phyloP scores from a whole-genome alignment of 2,888 invertebrate species.

The Allolobophora icterica region DNA sequence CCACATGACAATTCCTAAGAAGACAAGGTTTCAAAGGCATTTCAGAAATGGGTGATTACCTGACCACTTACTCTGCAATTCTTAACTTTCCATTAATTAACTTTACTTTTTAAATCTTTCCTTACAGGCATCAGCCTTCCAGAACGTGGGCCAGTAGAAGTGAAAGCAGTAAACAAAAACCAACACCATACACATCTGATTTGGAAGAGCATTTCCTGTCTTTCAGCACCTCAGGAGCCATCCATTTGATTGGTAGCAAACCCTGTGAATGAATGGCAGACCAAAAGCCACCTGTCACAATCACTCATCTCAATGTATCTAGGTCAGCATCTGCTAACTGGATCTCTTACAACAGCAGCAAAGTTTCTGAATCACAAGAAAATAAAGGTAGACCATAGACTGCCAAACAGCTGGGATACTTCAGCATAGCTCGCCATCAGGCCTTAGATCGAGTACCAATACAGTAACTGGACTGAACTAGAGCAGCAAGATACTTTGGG shows the following conservation, averaged over 20 bases:
- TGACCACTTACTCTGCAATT: too few relatives aligned
- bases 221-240: slow-evolving; percentile 2
- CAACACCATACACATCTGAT: not conserved
- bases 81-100: not conserved
- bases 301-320: not conserved
- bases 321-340: too few relatives aligned
- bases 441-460: too few relatives aligned
- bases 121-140: not conserved
- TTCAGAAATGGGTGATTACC: not conserved
- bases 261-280: not conserved
- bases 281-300: not conserved
- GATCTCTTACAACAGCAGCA: not conserved
- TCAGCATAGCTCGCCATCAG: not conserved
- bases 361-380: not conserved
- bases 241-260: not conserved
- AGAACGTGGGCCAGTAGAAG: not conserved
- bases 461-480: not conserved
- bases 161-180: not conserved
- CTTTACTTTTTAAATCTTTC: not conserved
- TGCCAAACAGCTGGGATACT: too few relatives aligned
- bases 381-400: not conserved
- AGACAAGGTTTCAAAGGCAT: not conserved
- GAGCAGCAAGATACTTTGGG: not conserved
- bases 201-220: not conserved
- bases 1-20: not conserved